Evolutionary conservation across 2,113 vertebrate species (phyloP), one percentile per base, ranked within the genome.

Genomic region (Alligator sinensis): DNA sequence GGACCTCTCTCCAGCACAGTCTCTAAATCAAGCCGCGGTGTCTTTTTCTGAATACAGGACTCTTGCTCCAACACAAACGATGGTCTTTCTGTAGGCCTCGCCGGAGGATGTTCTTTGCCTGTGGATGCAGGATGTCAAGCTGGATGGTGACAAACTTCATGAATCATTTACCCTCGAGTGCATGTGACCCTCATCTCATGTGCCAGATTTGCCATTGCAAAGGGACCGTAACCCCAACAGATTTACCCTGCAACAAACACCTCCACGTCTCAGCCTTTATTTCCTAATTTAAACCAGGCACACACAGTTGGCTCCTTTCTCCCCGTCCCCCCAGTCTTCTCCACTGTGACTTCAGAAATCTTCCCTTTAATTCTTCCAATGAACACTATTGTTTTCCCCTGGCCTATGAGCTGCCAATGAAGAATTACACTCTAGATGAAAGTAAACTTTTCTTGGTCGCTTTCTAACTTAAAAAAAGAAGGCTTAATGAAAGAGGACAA

Each of bases 401-500:
- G 3, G 30, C 30, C 63, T 88, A 86, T 79, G 77, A 83, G 25
- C 30, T 93, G 58, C 77, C 3, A 2, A 62, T 90, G 70, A 86
- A 80, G 55, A 80, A 84, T 77, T 30, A 2, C 47, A 1, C 22
- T 61, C 74, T 79, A 68, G 70, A 86, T 4, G 14, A 74, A 78
- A 16, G 74, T 17, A 18, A 90, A 74, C 86, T 95, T 90, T 82
- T 63, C 57, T 80, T 38, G 0, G 0, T 59, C 24, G 24, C 72
- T 94, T 93, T 84, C 76, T 77, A 63, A 74, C 74, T 92, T 87
- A 30, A 79, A 72, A 94, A 90, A 88, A 77, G 55, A 61, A 27
- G 11, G 34, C 30, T 89, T 77, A 82, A 84, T 89, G 81, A 91
- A 90, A 64, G 84, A 79, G 74, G 91, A 60, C 6, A 78, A 61